phyloP scores from a whole-genome alignment of 2,888 invertebrate species.

The Ormyrus thymus region DNA sequence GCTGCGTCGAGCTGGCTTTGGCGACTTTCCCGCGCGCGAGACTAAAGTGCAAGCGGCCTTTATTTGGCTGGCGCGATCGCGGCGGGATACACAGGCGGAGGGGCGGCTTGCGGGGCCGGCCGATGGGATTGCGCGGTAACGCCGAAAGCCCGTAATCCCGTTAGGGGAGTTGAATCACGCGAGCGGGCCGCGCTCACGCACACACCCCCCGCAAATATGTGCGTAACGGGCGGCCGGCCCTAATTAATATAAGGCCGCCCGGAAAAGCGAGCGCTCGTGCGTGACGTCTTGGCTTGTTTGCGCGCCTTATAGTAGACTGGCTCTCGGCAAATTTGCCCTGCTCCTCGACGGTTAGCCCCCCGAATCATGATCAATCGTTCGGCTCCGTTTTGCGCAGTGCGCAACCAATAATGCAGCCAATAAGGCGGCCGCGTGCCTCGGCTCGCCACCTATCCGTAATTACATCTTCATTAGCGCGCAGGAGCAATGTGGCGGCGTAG shows the following conservation, averaged over 20 bases:
- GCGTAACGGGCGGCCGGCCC: too few relatives aligned
- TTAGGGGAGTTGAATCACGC: conserved; percentile 71
- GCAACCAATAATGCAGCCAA: conserved; percentile 70
- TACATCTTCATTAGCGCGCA: conserved; percentile 74
- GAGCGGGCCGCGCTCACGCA: neutral
- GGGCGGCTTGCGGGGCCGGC: conserved; percentile 53
- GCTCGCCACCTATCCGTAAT: conserved; percentile 66
- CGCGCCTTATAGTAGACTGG: conserved; percentile 37
- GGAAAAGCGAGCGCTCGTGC: conserved; percentile 13
- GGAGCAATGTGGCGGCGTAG: conserved; percentile 61
- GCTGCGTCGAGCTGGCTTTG: neutral
- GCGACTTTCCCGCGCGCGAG: neutral
- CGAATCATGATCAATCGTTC: too few relatives aligned
- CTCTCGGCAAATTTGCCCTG: conserved; percentile 38
- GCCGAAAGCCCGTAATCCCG: conserved; percentile 69
- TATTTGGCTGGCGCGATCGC: neutral
- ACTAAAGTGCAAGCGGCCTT: neutral
- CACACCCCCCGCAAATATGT: neutral
- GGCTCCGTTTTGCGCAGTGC: conserved; percentile 30
- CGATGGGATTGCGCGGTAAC: conserved; percentile 64
- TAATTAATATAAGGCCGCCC: neutral
- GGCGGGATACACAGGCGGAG: too few relatives aligned
- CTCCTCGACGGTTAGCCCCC: conserved; percentile 23
- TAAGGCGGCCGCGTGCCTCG: conserved; percentile 64
- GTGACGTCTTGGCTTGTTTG: conserved; percentile 10